Evolutionary conservation across 2,797 vertebrate species (phyloP), one percentile per base, ranked within the genome.

Genomic region (Halcyon smyrnensis): DNA sequence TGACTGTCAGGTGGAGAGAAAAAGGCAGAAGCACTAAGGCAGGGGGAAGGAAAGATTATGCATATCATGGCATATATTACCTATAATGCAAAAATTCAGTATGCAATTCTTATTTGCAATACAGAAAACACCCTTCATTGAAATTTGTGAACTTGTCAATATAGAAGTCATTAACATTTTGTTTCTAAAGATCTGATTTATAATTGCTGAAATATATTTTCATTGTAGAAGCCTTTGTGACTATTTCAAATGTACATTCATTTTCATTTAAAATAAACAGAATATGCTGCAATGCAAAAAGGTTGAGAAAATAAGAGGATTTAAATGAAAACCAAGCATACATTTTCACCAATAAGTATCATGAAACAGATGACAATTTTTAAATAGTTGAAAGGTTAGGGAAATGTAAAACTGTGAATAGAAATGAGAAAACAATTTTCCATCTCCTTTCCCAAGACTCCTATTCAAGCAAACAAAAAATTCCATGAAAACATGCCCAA

Each of bases 201-300:
- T 69, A 93, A 83, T 76, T 63, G 23, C 41, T 37, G 15, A 83
- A 86, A 16, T 67, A 3, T 69, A 79, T 67, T 93, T 88, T 56
- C 24, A 45, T 20, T 84, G 64, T 36, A 79, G 46, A 92, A 68
- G 32, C n/a, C 34, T 43, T 89, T 74, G 39, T 64, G 32, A 68
- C 30, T 65, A 37, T 50, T 92, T 89, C 48, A 85, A 88, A 95
- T 57, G 36, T 54, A 71, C 51, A 54, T 51, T 84, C 18, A 75
- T 88, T 93, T 94, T 81, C 24, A 13, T 77, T 91, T 73, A 75
- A 90, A 93, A 88, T 77, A 86, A 95, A 96, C 34, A 94, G 93
- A 94, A 90, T 64, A 79, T 53, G 73, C 15, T 76, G 36, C 41
- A 89, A 90, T 39, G 39, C 24, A 76, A 80, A 80, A 93, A 92